A percentile compares a stretch with the other conserved stretches of the same genome.
Conservation (phyloP, 2,113 vertebrate genomes). For the Gobiocypris rarus region DNA sequence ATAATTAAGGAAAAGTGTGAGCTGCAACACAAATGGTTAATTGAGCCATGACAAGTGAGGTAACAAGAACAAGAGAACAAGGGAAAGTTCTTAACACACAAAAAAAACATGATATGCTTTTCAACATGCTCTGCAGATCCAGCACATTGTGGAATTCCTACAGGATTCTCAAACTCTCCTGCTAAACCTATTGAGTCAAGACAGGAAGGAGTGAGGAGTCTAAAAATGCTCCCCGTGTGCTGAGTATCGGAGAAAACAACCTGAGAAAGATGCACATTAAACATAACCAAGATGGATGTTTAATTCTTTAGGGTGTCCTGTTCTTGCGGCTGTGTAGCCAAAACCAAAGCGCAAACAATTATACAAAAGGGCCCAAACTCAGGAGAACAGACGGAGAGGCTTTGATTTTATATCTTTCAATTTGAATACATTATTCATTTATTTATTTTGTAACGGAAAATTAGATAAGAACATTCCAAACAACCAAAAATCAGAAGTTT, state of each 20-base stretch:
- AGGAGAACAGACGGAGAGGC: neutral
- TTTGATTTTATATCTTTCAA: neutral
- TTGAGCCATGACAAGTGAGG: neutral
- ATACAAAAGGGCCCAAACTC: neutral
- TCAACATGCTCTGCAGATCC: neutral
- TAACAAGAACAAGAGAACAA: constrained; percentile 13
- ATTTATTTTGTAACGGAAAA: too few relatives aligned
- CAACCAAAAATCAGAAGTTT: too few relatives aligned
- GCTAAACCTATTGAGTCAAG: constrained; percentile 47
- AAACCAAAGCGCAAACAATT: neutral
- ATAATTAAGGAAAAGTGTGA: neutral
- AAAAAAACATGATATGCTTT: neutral
- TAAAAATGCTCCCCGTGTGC: constrained; percentile 25
- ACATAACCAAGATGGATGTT: constrained; percentile 9
- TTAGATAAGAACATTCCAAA: neutral
- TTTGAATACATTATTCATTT: neutral
- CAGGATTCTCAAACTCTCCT: constrained; percentile 8
- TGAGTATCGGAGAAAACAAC: constrained; percentile 13
- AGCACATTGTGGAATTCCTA: neutral
- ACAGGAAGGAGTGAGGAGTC: constrained; percentile 31
- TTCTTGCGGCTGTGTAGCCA: neutral
- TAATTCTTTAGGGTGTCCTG: constrained; percentile 24
- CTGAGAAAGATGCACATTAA: neutral
- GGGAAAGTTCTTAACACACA: neutral
- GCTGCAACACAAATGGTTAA: neutral